Evolutionary conservation across 2,113 vertebrate species (phyloP).

Genomic region (Bettongia penicillata): DNA sequence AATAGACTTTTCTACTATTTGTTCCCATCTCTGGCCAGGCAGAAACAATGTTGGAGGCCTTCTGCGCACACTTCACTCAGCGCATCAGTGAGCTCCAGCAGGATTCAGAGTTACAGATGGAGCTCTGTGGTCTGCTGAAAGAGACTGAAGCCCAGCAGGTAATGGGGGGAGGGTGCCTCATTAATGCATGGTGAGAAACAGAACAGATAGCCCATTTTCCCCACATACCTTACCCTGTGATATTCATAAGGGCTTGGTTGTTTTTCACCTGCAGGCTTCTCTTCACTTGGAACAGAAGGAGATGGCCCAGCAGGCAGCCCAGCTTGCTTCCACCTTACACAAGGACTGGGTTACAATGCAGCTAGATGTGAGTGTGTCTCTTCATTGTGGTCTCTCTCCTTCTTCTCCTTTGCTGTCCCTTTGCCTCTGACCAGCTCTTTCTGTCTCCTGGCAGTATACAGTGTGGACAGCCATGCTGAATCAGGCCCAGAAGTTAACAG

Average conservation of each 20-base stretch:
- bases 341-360: constrained; percentile 84
- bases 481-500: constrained; percentile 78
- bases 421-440: background rate
- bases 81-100: constrained; percentile 85
- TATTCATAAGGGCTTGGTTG: background rate
- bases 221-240: background rate
- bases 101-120: constrained; percentile 82
- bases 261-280: constrained; percentile 50
- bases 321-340: constrained; percentile 77
- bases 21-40: constrained; percentile 78
- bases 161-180: background rate
- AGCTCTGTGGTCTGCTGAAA: constrained; percentile 84
- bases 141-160: constrained; percentile 87
- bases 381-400: background rate
- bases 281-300: constrained; percentile 66
- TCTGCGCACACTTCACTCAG: constrained; percentile 82
- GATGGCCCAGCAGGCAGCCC: constrained; percentile 57
- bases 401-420: background rate
- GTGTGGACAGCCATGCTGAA: constrained; percentile 80
- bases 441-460: constrained; percentile 80
- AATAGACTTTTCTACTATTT: constrained; percentile 10
- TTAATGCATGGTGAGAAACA: background rate
- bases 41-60: constrained; percentile 83
- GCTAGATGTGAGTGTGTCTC: constrained; percentile 80
- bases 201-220: background rate